Conservation (phyloP, 2,113 vertebrate genomes). For the cat (Felis catus) region DNA sequence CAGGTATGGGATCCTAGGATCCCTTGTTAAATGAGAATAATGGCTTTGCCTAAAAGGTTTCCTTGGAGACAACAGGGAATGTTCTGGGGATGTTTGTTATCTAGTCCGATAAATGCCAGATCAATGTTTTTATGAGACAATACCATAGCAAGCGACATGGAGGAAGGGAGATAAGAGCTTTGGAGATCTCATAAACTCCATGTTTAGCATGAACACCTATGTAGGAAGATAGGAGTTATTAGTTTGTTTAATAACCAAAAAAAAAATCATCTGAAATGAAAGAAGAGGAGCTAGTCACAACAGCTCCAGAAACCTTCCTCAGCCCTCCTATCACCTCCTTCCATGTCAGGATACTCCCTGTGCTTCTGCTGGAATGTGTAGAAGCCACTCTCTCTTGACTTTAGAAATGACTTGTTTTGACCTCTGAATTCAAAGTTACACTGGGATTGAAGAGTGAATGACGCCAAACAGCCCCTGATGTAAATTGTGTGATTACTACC, state of each 20-base stretch:
- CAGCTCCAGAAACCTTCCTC: background rate
- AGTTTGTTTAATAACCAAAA: background rate
- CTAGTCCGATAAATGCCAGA: background rate
- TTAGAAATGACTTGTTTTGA: background rate
- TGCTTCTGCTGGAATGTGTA: background rate
- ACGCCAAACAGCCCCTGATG: background rate
- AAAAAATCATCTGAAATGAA: conserved; percentile 12
- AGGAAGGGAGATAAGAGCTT: background rate
- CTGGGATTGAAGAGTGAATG: background rate
- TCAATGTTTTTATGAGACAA: background rate
- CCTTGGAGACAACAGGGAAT: background rate
- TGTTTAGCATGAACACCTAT: background rate
- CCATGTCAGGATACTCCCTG: background rate
- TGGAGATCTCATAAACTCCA: background rate
- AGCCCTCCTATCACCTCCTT: background rate
- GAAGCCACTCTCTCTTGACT: background rate
- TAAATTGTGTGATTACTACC: background rate
- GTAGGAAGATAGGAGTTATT: background rate
- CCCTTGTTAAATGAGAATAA: background rate
- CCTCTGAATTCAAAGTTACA: conserved; percentile 34
- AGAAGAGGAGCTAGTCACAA: background rate
- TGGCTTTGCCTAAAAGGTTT: background rate
- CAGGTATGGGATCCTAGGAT: background rate
- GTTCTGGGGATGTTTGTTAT: background rate
- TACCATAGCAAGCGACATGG: background rate